Evolutionary conservation across 2,113 vertebrate genomes (phyloP).

Genomic region (Etia nguti): DNA sequence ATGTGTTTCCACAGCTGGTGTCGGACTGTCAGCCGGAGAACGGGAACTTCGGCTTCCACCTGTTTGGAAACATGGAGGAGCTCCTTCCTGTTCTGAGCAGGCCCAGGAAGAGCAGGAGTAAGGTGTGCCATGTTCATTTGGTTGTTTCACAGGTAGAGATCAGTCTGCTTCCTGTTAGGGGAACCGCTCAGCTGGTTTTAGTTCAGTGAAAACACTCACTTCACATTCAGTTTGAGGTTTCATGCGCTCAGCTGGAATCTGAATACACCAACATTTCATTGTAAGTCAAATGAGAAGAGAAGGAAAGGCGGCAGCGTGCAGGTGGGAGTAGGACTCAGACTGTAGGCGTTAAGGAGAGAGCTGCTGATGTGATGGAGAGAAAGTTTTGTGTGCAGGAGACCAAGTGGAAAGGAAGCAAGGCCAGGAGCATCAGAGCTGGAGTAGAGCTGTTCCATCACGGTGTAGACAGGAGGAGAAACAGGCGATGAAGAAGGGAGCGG

Average conservation of each 20-base stretch:
- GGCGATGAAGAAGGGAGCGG: too few relatives aligned
- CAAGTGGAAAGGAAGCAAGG: too few relatives aligned
- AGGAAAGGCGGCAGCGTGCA: background rate
- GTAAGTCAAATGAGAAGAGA: background rate
- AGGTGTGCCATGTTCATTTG: background rate
- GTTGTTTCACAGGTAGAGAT: background rate
- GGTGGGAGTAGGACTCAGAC: background rate
- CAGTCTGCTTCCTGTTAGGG: background rate
- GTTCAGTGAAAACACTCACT: background rate
- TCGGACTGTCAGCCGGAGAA: constrained; percentile 31
- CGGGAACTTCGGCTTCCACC: constrained; percentile 39
- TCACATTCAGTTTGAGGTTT: background rate
- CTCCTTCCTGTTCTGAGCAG: constrained; percentile 16
- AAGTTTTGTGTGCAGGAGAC: too few relatives aligned
- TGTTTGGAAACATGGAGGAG: constrained; percentile 33
- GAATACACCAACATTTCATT: background rate
- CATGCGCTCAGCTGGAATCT: background rate
- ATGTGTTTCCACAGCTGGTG: background rate
- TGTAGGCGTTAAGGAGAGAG: too few relatives aligned
- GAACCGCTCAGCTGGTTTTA: background rate
- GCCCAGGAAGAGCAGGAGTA: background rate
- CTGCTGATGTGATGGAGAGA: too few relatives aligned
- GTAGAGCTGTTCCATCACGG: too few relatives aligned
- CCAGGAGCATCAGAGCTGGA: too few relatives aligned
- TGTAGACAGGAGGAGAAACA: too few relatives aligned